Evolutionary conservation across 1,140 invertebrate genomes (phyloP).

Genomic region (Cherax destructor): DNA sequence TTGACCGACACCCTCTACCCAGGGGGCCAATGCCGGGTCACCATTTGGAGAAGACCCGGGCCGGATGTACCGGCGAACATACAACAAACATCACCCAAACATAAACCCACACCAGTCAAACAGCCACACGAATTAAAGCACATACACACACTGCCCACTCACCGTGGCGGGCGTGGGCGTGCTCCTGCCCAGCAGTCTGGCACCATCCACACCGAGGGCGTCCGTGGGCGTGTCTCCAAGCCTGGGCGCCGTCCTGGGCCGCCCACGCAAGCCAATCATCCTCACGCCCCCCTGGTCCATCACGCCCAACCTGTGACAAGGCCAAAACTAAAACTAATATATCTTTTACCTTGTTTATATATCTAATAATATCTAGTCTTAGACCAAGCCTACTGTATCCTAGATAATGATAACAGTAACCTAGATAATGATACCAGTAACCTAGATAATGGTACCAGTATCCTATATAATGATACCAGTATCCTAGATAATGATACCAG

Average conservation of each 20-base stretch:
- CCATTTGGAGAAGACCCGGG: no score
- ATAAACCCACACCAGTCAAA: no score
- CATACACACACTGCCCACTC: neutral
- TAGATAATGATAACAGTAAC: neutral
- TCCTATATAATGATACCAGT: neutral
- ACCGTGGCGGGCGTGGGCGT: neutral
- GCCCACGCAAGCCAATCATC: slow-evolving; percentile 31
- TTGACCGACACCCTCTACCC: no score
- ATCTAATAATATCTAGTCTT: neutral
- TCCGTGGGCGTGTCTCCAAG: slow-evolving; percentile 31
- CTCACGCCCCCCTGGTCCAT: slow-evolving; percentile 43
- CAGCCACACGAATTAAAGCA: neutral
- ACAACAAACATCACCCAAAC: no score
- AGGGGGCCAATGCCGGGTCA: no score
- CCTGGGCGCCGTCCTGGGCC: slow-evolving; percentile 9
- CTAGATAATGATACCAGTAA: neutral
- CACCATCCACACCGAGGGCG: slow-evolving; percentile 12
- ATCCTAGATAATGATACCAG: no score
- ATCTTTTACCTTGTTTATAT: neutral
- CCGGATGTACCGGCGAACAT: no score
- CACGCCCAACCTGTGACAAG: neutral
- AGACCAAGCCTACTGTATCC: neutral
- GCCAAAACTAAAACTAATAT: neutral
- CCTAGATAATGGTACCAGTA: neutral
- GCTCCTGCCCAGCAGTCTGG: neutral